Conservation (phyloP, 2,797 vertebrate species). For the Cottoperca gobio region DNA sequence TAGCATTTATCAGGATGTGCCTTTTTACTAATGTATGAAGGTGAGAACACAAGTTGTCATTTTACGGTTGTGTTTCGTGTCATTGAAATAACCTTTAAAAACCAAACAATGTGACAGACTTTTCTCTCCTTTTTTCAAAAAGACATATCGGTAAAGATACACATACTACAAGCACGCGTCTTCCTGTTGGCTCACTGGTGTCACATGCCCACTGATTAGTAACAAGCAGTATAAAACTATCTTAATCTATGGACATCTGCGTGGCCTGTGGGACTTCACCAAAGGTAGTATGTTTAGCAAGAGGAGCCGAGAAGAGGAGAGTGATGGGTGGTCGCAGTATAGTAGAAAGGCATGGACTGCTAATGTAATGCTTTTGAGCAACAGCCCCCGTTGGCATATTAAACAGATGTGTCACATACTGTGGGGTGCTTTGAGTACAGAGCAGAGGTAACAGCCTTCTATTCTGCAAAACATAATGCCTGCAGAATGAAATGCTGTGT, state of each 20-base stretch:
- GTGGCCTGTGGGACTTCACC: conserved; percentile 16
- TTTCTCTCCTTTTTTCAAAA: background rate
- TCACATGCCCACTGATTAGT: background rate
- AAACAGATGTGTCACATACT: conserved; percentile 37
- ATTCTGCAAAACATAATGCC: conserved; percentile 44
- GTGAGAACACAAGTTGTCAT: background rate
- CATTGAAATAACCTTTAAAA: background rate
- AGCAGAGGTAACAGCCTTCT: conserved; percentile 35
- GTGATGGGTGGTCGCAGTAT: conserved; percentile 37
- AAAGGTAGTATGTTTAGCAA: conserved; percentile 13
- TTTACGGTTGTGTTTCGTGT: background rate
- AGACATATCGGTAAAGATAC: background rate
- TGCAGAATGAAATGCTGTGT: conserved; percentile 19
- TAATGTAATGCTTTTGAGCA: conserved; percentile 38
- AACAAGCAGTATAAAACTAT: conserved; percentile 2
- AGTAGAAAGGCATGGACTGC: conserved; percentile 4
- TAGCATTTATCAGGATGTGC: background rate
- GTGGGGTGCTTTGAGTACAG: conserved; percentile 3
- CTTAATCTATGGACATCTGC: background rate
- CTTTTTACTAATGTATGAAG: background rate
- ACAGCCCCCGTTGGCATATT: conserved; percentile 30
- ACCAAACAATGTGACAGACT: background rate
- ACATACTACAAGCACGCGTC: background rate
- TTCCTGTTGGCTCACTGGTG: background rate
- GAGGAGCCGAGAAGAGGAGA: conserved; percentile 22